Conservation (phyloP, 2,113 vertebrate species). For the Canis aureus region DNA sequence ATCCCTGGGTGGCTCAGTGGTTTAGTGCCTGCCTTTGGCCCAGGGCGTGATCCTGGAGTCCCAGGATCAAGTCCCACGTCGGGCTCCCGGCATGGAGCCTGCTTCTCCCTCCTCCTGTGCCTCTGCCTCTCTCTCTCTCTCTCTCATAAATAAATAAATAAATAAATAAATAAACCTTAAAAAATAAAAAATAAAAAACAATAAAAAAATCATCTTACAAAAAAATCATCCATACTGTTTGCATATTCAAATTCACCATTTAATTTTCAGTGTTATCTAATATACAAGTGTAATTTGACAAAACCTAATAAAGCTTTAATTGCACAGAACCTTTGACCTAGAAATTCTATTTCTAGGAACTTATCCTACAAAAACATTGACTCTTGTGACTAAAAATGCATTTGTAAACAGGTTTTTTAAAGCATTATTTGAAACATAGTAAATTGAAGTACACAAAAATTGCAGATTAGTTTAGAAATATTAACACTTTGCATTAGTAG, state of each 20-base stretch:
- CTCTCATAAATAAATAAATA: no score
- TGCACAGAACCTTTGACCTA: conserved; percentile 9
- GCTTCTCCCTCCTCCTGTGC: no score
- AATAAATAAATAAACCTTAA: no score
- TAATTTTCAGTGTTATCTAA: conserved; percentile 47
- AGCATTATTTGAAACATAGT: conserved; percentile 22
- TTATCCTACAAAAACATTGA: conserved; percentile 4
- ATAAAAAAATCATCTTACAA: background rate
- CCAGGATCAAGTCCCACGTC: no score
- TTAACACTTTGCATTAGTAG: background rate
- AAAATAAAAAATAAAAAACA: no score
- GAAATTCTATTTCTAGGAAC: conserved; percentile 40
- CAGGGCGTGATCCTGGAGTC: no score
- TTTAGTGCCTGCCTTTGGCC: no score
- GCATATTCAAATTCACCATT: conserved; percentile 24
- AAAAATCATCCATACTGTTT: background rate
- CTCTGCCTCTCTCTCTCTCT: no score
- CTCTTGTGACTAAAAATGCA: background rate
- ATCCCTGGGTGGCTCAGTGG: no score
- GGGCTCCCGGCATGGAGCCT: no score
- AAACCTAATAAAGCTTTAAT: conserved; percentile 43
- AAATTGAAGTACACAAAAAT: conserved; percentile 20
- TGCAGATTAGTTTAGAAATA: conserved; percentile 43
- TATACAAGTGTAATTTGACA: conserved; percentile 20
- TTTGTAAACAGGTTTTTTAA: conserved; percentile 41